Conservation (phyloP, 2,113 vertebrate genomes). For the Pollachius pollachius region DNA sequence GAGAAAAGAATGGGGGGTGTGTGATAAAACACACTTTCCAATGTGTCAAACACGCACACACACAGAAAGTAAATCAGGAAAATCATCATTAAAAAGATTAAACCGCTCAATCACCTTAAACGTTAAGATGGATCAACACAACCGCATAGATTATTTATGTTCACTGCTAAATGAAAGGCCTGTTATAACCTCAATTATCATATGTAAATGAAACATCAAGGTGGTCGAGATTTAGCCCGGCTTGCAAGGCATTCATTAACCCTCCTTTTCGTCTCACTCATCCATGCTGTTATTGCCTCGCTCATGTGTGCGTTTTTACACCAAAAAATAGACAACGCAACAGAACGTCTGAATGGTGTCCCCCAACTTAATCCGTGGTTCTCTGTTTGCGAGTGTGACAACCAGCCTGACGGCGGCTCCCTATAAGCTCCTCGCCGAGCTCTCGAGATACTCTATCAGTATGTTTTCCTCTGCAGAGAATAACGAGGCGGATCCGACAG, state of each 20-base stretch:
- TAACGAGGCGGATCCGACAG: slow-evolving; percentile 41
- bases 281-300: slow-evolving; percentile 27
- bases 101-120: slow-evolving; percentile 37
- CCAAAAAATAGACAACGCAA: too few species aligned
- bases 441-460: slow-evolving; percentile 25
- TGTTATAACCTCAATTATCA: slow-evolving; percentile 58
- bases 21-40: background rate
- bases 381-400: background rate
- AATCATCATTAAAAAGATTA: slow-evolving; percentile 2
- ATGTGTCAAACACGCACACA: background rate
- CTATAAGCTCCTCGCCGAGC: background rate
- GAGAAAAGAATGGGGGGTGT: background rate
- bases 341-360: too few species aligned
- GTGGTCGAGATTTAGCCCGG: slow-evolving; percentile 43
- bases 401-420: background rate
- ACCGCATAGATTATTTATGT: slow-evolving; percentile 43
- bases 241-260: slow-evolving; percentile 42
- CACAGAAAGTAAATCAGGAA: background rate
- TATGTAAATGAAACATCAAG: slow-evolving; percentile 61
- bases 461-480: slow-evolving; percentile 39
- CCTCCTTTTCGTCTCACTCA: slow-evolving; percentile 3
- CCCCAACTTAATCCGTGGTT: too few species aligned
- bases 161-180: slow-evolving; percentile 52
- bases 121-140: slow-evolving; percentile 21
- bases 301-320: slow-evolving; percentile 28